Evolutionary conservation across 2,113 vertebrate species (phyloP), one percentile per base, ranked within the genome.

Genomic region (Neolamprologus caudopunctatus): DNA sequence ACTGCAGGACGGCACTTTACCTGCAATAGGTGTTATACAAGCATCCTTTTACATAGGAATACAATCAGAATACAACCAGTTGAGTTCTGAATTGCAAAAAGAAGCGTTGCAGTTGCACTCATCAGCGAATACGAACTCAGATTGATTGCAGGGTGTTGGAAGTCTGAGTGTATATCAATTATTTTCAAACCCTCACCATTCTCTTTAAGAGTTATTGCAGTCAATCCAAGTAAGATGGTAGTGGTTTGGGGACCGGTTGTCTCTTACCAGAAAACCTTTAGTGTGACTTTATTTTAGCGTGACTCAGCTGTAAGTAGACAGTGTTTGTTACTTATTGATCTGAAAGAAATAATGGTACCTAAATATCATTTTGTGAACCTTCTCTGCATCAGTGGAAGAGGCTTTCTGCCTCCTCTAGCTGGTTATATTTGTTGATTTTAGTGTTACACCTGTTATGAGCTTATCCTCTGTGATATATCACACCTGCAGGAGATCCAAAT

Each of bases 1-100:
- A 14, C 40, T 17, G 21, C 14, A 45, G 13, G 8, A 45, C 0
- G 2, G 1, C 14, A 17, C 21, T 73, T 66, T 66, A 71, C n/a
- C 12, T 42, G 14, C 14, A 47, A 26, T 45, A 26, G 8, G 68
- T n/a, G 2, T 42, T 7, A 26, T 16, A 10, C 21, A 73, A 28
- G 40, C 68, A 28, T 26, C 21, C 14, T 73, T 73, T 73, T 17
- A 45, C 40, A 7, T 45, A 47, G 21, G 13, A 73, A 26, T 45
- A 73, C 35, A 24, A 71, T 71, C 7, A 42, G 12, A 14, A 71
- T 42, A 24, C 35, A 47, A 26, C 40, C 2, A 73, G 21, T 45
- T 73, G 40, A 45, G 21, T 47, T 26, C 14, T 4, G 14, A 45
- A 26, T 3, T 47, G 40, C 68, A 73, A 26, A 73, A 16, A 11